These are phyloP conservation scores for Epistrophe eligans DNA, from an alignment of 2,888 invertebrate genomes.

Conservation along the genomic window DNA sequence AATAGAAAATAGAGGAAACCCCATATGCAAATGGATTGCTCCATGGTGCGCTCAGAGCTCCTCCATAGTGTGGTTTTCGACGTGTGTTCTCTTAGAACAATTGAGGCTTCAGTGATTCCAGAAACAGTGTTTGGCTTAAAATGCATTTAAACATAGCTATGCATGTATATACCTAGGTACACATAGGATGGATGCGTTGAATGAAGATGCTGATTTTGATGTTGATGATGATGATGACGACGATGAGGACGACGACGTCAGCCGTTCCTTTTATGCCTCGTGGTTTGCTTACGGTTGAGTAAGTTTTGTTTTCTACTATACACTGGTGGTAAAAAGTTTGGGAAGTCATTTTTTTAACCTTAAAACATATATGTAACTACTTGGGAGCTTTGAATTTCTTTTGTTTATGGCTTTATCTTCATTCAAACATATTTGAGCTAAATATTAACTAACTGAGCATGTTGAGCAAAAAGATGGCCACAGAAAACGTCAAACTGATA, in stretches of 20 bases:
- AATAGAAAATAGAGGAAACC: conserved; percentile 33
- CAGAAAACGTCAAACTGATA: too few species aligned
- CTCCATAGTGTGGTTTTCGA: conserved; percentile 37
- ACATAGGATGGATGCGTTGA: conserved; percentile 28
- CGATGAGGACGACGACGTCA: conserved; percentile 34
- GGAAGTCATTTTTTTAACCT: neutral
- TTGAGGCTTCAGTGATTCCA: conserved; percentile 55
- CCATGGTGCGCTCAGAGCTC: neutral
- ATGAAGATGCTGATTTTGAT: conserved; percentile 29
- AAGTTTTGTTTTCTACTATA: conserved; percentile 10
- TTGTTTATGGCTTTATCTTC: too few species aligned
- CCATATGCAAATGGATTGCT: conserved; percentile 45
- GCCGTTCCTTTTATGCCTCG: conserved; percentile 11
- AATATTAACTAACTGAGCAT: too few species aligned
- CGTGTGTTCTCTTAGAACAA: conserved; percentile 54
- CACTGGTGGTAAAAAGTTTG: conserved; percentile 25
- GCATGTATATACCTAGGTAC: neutral
- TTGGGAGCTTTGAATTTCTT: too few species aligned
- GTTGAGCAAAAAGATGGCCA: too few species aligned
- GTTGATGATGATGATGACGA: neutral
- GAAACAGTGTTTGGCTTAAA: conserved; percentile 19
- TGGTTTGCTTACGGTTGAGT: conserved; percentile 38
- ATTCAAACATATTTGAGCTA: too few species aligned
- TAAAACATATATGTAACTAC: too few species aligned
- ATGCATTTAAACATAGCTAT: conserved; percentile 1